Conservation (phyloP, 2,888 invertebrate genomes). For the Euplexia lucipara region DNA sequence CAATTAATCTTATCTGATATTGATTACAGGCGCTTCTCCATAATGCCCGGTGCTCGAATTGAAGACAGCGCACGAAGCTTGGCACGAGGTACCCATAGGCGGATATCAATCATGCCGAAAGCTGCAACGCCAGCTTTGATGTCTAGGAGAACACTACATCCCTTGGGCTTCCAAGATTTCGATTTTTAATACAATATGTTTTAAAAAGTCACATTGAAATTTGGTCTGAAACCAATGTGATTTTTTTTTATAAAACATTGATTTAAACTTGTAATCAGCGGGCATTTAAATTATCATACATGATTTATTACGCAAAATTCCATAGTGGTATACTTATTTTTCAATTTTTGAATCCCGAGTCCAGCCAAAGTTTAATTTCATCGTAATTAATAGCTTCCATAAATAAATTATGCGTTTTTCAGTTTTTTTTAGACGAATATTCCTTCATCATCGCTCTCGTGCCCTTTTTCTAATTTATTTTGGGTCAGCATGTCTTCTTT, state of each 20-base stretch:
- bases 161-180: slow-evolving; percentile 83
- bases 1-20: slow-evolving; percentile 52
- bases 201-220: not conserved
- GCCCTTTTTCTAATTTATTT: too few species aligned
- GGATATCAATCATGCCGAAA: slow-evolving; percentile 80
- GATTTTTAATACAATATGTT: slow-evolving; percentile 70
- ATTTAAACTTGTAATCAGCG: not conserved
- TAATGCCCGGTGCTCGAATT: slow-evolving; percentile 80
- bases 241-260: too few species aligned
- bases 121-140: slow-evolving; percentile 72
- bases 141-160: slow-evolving; percentile 67
- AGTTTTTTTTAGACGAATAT: too few species aligned
- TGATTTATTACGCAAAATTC: not conserved
- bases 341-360: too few species aligned
- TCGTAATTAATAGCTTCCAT: too few species aligned
- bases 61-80: slow-evolving; percentile 68
- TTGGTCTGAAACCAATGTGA: too few species aligned
- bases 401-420: too few species aligned
- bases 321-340: too few species aligned
- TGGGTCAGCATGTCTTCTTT: too few species aligned
- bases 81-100: slow-evolving; percentile 62
- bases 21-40: slow-evolving; percentile 81
- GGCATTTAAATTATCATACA: not conserved
- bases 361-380: too few species aligned
- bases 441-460: too few species aligned